Base-by-base conservation (phyloP, 2,113 vertebrate genomes). In the Chaetops frenatus region DNA sequence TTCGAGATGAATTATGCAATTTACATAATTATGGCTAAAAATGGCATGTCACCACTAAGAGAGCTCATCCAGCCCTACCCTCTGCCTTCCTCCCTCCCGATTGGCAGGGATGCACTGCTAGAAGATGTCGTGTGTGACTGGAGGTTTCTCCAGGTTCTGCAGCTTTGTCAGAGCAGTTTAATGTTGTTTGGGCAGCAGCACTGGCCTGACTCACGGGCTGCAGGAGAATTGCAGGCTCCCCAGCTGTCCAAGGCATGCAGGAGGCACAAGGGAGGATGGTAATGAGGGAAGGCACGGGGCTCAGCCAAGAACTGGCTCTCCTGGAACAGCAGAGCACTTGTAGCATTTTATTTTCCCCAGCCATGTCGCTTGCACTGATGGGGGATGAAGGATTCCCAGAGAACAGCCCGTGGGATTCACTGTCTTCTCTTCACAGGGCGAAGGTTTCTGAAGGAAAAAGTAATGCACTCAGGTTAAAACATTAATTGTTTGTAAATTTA, bases 1-100 rank as follows among this genome's bases (percentile, higher is more conserved):
- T 97, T 95, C 81, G 57, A 95, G 94, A 95, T 94, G 70, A 96
- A 96, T 97, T 97, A 96, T 86, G 90, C 88, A 96, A 98, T 98
- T 98, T 98, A 91, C 96, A 97, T 98, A 98, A 98, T 97, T 97
- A 91, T 3, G 2, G 94, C 95, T 97, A 97, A 98, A 97, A 97
- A 97, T 88, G 94, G 96, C 92, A 89, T 96, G 85, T 97, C 96
- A 90, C 93, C 88, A 86, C 88, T 77, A 66, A 95, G 86, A 77
- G 69, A 77, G 60, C 90, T 95, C 89, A 89, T 65, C 45, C 44
- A 93, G 78, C 83, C 83, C 85, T 92, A 56, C 82, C 84, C 87
- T 96, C 64, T 86, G 88, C 69, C 83, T 85, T 45, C 28, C 58
- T 71, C 65, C 64, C 57, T 40, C 29, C 60, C 18, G 0, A 71